These are phyloP conservation scores for Cybosia mesomella DNA, from an alignment of 2,888 invertebrate genomes.

Conservation along the genomic window DNA sequence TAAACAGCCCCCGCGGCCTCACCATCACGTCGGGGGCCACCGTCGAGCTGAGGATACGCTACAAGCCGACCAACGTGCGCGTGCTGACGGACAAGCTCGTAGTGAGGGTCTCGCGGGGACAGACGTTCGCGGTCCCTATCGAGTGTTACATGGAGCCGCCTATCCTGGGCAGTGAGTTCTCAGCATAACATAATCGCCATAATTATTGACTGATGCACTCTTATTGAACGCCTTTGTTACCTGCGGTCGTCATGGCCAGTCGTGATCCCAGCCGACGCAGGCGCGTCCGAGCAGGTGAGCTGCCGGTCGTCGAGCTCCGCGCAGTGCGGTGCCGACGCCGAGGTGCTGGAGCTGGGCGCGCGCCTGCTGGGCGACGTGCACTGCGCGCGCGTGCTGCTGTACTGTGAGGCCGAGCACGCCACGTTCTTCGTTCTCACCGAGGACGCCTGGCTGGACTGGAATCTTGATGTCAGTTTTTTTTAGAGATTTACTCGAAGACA, in stretches of 20 bases:
- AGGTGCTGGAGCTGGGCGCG: slow-evolving; percentile 72
- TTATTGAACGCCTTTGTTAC: too few relatives aligned
- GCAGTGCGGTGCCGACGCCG: slow-evolving; percentile 42
- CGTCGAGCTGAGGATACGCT: slow-evolving; percentile 62
- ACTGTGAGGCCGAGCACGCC: slow-evolving; percentile 60
- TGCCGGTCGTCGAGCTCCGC: neutral
- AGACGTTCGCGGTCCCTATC: slow-evolving; percentile 60
- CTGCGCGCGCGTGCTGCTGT: slow-evolving; percentile 54
- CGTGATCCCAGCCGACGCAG: neutral
- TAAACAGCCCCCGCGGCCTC: slow-evolving; percentile 62
- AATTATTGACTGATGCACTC: neutral
- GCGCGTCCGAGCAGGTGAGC: neutral
- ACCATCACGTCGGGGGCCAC: slow-evolving; percentile 68
- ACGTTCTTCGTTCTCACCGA: slow-evolving; percentile 73
- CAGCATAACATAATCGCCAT: too few relatives aligned
- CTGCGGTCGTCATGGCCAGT: neutral
- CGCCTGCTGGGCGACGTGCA: slow-evolving; percentile 72
- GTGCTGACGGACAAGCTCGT: slow-evolving; percentile 57
- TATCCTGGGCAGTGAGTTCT: slow-evolving; percentile 61
- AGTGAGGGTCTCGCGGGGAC: slow-evolving; percentile 58
- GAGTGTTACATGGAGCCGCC: slow-evolving; percentile 74
- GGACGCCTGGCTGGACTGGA: slow-evolving; percentile 67
- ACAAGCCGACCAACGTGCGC: slow-evolving; percentile 63
- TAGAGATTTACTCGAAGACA: neutral
- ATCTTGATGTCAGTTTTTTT: slow-evolving; percentile 59